A percentile compares a stretch with the other conserved stretches of the same genome.
Evolutionary conservation across 2,888 invertebrate genomes (phyloP).

Genomic region (Spicauda simplicius): DNA sequence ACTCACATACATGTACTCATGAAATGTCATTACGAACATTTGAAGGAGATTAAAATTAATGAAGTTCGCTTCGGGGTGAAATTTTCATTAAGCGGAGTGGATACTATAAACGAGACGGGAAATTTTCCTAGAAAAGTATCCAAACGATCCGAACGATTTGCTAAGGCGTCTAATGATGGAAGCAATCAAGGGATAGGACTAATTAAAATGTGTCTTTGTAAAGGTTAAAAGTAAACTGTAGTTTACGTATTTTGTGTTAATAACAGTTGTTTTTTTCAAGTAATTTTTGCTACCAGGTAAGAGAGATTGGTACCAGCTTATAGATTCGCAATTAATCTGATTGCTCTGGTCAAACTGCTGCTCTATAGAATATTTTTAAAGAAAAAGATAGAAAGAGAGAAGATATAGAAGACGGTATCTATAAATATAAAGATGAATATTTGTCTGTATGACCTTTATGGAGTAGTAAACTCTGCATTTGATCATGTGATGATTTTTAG

Average conservation of each 20-base stretch:
- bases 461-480: too few species aligned
- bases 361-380: too few species aligned
- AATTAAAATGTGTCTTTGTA: conserved; percentile 30
- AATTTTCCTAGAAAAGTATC: conserved; percentile 31
- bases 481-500: too few species aligned
- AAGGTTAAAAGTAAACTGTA: conserved; percentile 14
- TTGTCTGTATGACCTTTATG: too few species aligned
- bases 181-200: conserved; percentile 33
- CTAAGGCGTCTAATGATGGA: conserved; percentile 32
- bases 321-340: too few species aligned
- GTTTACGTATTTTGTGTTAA: background rate
- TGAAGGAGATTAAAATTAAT: conserved; percentile 28
- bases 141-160: conserved; percentile 28
- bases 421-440: too few species aligned
- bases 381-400: too few species aligned
- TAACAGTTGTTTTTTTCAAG: background rate
- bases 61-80: conserved; percentile 25
- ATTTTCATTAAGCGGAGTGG: conserved; percentile 32
- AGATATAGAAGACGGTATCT: too few species aligned
- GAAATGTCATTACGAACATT: conserved; percentile 28
- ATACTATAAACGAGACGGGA: conserved; percentile 22
- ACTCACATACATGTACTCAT: conserved; percentile 4
- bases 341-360: too few species aligned
- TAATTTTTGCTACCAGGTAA: too few species aligned
- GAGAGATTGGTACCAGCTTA: too few species aligned